A percentile compares a stretch with the other conserved stretches of the same genome.
These are phyloP conservation scores for Verasper variegatus DNA, from an alignment of 2,113 vertebrate genomes.

Conservation along the genomic window DNA sequence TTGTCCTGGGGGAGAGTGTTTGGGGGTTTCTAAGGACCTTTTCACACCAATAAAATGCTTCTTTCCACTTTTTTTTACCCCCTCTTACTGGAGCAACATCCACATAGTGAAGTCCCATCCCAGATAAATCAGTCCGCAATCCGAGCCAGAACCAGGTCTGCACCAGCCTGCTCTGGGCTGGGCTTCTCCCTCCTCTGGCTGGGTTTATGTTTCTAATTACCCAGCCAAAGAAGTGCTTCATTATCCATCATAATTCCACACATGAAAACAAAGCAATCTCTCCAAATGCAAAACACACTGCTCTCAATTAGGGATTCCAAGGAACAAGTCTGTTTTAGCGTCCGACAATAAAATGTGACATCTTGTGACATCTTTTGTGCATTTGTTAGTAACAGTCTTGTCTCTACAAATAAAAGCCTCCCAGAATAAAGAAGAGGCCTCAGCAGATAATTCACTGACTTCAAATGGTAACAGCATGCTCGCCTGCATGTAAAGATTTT, in stretches of 20 bases:
- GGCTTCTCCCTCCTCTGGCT: constrained; percentile 30
- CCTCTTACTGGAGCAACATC: constrained; percentile 39
- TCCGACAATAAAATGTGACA: constrained; percentile 39
- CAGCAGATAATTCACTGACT: constrained; percentile 20
- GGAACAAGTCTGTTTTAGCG: constrained; percentile 46
- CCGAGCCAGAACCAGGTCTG: constrained; percentile 26
- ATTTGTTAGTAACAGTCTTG: constrained; percentile 39
- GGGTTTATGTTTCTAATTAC: constrained; percentile 61
- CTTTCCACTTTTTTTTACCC: constrained; percentile 49
- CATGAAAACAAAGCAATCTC: constrained; percentile 38
- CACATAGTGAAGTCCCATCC: constrained; percentile 26
- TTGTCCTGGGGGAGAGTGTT: constrained; percentile 56
- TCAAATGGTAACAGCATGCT: constrained; percentile 19
- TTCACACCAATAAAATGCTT: constrained; percentile 69
- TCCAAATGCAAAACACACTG: constrained; percentile 45
- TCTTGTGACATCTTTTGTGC: constrained; percentile 30
- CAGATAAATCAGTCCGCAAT: constrained; percentile 22
- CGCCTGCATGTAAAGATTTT: background rate
- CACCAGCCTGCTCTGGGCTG: constrained; percentile 14
- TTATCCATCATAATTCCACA: constrained; percentile 46
- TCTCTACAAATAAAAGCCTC: constrained; percentile 37
- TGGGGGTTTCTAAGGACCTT: constrained; percentile 65
- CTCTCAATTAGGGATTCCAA: constrained; percentile 31
- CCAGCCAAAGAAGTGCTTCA: constrained; percentile 46
- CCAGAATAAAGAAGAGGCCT: constrained; percentile 4